Base-by-base conservation (phyloP, 2,797 vertebrate species). In the Coilia nasus region DNA sequence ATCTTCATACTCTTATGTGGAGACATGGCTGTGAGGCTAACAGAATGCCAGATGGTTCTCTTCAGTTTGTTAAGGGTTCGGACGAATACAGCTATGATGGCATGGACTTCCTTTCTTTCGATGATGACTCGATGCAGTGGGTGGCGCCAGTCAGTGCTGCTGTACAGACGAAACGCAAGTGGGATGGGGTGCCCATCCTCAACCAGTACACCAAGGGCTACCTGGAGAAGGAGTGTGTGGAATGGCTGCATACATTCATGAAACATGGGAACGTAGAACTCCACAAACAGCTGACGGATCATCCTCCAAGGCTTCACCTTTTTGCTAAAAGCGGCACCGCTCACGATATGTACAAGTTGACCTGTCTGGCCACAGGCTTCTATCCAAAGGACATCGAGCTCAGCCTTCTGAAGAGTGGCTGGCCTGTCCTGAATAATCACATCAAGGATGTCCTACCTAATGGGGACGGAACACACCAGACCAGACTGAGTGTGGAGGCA, bases 181-280 rank as follows among this genome's bases (percentile, higher is more conserved):
- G 94, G 94, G 93, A 95, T 9, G 0, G 0, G 0, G 90, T 93
- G 6, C 6, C 31, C 14, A 88, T 91, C 12, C 92, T 95, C 19
- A 95, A 90, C 62, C 92, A 93, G 0, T 94, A 94, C 93, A 95
- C 93, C 87, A 91, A 88, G 25, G 89, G 89, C 5, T 95, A 95
- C 90, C 91, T 95, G 91, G 87, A 93, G 50, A 54, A 54, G 7
- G 50, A 54, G 50, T 54, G 50, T 9, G 7, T 54, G 50, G 50
- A 54, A 14, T 95, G 94, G 94, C 62, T 95, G 85, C 0, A 0
- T 0, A 88, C 35, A 59, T 95, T 94, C 41, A 0, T 86, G 11
- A 0, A 0, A 0, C 93, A 88, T 10, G 57, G 12, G 0, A 0
- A 86, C 0, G 0, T 28, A 0, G 6, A 85, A 4, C 41, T 81